These are phyloP conservation scores for Rhyacophila brunnea DNA, from an alignment of 1,140 invertebrate genomes.

Conservation along the genomic window DNA sequence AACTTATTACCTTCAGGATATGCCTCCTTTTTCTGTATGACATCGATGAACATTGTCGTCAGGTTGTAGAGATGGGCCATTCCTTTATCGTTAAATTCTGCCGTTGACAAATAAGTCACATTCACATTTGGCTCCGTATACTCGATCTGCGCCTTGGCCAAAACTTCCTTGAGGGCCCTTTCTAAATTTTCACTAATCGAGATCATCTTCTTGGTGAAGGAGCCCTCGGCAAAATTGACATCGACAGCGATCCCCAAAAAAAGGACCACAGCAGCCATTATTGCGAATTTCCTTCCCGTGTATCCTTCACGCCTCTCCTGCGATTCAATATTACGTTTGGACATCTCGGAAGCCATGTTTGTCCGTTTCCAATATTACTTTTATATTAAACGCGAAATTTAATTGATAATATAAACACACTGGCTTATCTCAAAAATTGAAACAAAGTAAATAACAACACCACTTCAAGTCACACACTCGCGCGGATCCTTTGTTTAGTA, in stretches of 20 bases:
- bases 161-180: conserved; percentile 40
- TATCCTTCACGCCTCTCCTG: background rate
- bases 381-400: background rate
- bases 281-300: background rate
- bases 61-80: conserved; percentile 69
- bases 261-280: conserved; percentile 11
- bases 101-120: conserved; percentile 56
- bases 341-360: conserved; percentile 12
- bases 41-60: conserved; percentile 62
- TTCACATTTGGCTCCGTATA: conserved; percentile 49
- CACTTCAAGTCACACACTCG: background rate
- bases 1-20: conserved; percentile 47
- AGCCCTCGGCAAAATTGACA: conserved; percentile 11
- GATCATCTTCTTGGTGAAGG: conserved; percentile 33
- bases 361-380: background rate
- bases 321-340: background rate
- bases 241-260: conserved; percentile 6
- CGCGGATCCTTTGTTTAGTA: background rate
- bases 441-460: background rate
- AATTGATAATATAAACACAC: background rate
- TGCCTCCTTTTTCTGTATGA: conserved; percentile 49
- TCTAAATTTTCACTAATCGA: conserved; percentile 39
- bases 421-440: background rate
- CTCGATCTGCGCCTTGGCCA: conserved; percentile 43
- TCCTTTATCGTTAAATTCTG: conserved; percentile 62